phyloP scores from a whole-genome alignment of 2,113 vertebrate species.

The Panthera tigris region DNA sequence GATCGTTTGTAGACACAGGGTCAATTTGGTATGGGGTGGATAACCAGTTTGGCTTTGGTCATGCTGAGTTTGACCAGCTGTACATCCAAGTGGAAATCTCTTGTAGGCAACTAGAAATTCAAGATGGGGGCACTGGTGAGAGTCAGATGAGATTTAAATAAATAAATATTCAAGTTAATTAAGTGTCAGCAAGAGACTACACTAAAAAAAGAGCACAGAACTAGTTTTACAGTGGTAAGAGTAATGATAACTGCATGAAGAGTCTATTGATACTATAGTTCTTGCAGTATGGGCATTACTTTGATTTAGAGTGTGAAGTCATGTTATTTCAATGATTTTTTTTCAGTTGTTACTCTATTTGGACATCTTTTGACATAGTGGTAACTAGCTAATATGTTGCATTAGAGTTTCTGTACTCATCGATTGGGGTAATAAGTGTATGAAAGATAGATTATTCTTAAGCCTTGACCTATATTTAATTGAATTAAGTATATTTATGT shows the following conservation, averaged over 20 bases:
- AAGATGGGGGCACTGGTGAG: background rate
- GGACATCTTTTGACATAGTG: background rate
- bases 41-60: background rate
- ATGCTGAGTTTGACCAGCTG: background rate
- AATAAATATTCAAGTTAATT: background rate
- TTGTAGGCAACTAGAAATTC: background rate
- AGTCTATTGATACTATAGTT: background rate
- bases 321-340: background rate
- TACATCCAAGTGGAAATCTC: background rate
- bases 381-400: background rate
- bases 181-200: background rate
- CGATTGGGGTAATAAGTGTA: background rate
- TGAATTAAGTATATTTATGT: background rate
- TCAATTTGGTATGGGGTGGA: background rate
- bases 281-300: background rate
- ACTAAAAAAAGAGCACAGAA: background rate
- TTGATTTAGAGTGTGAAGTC: background rate
- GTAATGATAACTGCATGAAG: background rate
- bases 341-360: background rate
- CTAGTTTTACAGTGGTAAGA: background rate
- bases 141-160: background rate
- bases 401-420: background rate
- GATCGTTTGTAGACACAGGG: background rate
- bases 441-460: background rate
- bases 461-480: background rate